phyloP scores from a whole-genome alignment of 2,113 vertebrate species.

The Dascyllus trimaculatus region DNA sequence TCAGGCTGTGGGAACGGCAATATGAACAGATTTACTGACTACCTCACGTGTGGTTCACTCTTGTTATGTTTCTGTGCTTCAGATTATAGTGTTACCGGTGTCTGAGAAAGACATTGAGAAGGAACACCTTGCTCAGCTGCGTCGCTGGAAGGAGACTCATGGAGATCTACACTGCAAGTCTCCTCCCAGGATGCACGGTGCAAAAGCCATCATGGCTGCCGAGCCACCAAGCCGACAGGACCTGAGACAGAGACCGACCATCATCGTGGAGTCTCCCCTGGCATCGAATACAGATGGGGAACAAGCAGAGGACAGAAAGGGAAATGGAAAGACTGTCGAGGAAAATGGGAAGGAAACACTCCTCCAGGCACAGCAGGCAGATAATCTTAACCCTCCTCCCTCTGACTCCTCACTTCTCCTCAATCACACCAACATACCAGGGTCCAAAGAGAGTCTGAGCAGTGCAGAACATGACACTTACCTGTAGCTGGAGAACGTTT shows the following conservation, averaged over 20 bases:
- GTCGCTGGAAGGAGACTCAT: constrained; percentile 90
- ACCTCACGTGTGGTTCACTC: background rate
- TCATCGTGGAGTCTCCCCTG: constrained; percentile 84
- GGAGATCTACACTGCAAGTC: constrained; percentile 92
- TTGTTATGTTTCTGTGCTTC: constrained; percentile 24
- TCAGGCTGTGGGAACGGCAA: background rate
- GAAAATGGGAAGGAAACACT: constrained; percentile 14
- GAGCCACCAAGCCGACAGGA: constrained; percentile 88
- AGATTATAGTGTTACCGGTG: constrained; percentile 91
- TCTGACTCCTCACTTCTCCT: constrained; percentile 66
- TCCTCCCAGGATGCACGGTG: constrained; percentile 93
- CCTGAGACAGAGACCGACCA: constrained; percentile 90
- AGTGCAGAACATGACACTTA: constrained; percentile 94
- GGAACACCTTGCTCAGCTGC: constrained; percentile 92
- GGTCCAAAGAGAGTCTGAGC: constrained; percentile 91
- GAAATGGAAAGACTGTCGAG: constrained; percentile 20
- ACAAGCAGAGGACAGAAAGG: background rate
- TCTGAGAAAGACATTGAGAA: constrained; percentile 95
- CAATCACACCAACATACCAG: constrained; percentile 71
- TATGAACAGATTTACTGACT: background rate
- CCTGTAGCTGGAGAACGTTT: constrained; percentile 83
- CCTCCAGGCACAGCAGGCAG: background rate
- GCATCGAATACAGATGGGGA: constrained; percentile 5
- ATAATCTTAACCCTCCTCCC: constrained; percentile 27
- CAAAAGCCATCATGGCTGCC: constrained; percentile 92